A percentile compares a stretch with the other conserved stretches of the same genome.
phyloP scores from a whole-genome alignment of 2,797 vertebrate species.

The Chlorospingus semifuscus region DNA sequence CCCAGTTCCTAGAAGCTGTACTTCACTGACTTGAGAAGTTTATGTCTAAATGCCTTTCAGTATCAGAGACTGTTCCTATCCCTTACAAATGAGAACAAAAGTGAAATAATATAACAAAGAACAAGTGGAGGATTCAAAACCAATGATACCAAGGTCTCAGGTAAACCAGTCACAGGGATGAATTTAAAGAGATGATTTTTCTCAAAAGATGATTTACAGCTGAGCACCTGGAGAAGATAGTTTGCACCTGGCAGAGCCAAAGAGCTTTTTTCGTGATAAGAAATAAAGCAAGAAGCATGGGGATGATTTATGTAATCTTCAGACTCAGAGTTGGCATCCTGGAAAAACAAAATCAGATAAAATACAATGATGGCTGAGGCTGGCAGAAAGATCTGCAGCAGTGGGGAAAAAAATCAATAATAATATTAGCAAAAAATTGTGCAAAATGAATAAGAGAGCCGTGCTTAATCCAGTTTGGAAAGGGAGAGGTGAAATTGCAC shows the following conservation, averaged over 20 bases:
- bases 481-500: not conserved
- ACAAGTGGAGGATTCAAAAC: not conserved
- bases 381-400: not conserved
- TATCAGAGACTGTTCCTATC: not conserved
- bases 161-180: not conserved
- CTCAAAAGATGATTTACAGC: not conserved
- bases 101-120: not conserved
- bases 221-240: not conserved
- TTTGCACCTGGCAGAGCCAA: not conserved
- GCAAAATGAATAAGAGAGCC: not conserved
- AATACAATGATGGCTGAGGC: not conserved
- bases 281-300: not conserved
- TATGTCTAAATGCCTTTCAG: not conserved
- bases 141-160: not conserved
- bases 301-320: not conserved
- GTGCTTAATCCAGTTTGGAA: not conserved
- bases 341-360: not conserved
- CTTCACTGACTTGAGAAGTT: not conserved
- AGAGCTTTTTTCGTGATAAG: not conserved
- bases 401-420: not conserved
- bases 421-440: not conserved
- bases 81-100: not conserved
- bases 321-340: not conserved
- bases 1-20: not conserved
- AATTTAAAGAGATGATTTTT: not conserved